Base-by-base conservation (phyloP, 2,888 invertebrate species). In the Habroteleia sp. region DNA sequence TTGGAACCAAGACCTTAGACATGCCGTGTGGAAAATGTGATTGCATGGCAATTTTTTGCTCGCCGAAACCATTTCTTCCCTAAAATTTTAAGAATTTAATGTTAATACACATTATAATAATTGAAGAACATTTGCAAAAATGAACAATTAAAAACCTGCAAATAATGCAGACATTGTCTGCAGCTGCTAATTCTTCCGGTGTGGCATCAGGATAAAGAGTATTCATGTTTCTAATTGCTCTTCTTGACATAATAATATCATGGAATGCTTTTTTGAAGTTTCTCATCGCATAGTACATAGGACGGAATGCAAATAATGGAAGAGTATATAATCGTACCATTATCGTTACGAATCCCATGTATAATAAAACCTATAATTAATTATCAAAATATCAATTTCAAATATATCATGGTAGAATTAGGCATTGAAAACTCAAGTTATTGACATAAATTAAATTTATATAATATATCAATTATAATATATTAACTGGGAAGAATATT, bases 241-340 rank as follows among this genome's bases (percentile, higher is more conserved):
- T 92, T 72, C 98, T 92, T 0, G 99, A 99, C 90, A 98, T 91
- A 10, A 99, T 95, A 17, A 99, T 98, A 89, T 99, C 99, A 83
- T 95, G 96, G 81, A 98, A 93, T 0, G 99, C 98, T 89, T 98
- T 98, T 89, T 98, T 98, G 90, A 99, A 98, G 84, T 97, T 95
- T 89, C 97, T 93, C 91, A 99, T 94, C n/a, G 99, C 97, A 86
- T 98, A 95, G 90, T 99, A 99, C 97, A 99, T 98, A 1, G 99
- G 99, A 78, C 99, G 92, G 89, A 99, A 96, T 27, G 98, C 98
- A 90, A 99, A 99, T 83, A 99, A 91, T 17, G 99, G 99, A 86
- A 99, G 91, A 0, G 99, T 98, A 89, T 98, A 99, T 71, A 99
- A 95, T 86, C 95, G 93, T 27, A 99, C 95, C 99, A 99, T 99